Conservation (phyloP, 2,113 vertebrate species). For the Miniopterus natalensis region DNA sequence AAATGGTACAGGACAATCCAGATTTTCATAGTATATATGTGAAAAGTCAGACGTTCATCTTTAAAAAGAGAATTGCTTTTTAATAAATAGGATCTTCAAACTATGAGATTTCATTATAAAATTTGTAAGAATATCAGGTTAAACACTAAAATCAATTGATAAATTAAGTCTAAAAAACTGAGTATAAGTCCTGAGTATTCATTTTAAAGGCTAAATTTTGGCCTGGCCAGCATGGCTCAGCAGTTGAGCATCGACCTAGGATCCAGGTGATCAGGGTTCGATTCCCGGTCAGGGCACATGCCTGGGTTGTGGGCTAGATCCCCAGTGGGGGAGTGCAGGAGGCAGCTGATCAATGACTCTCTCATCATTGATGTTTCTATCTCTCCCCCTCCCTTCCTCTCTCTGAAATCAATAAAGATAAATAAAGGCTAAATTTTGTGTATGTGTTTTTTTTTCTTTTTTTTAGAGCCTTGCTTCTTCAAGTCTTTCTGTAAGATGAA, state of each 20-base stretch:
- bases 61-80: slow-evolving; percentile 60
- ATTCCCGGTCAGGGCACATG: no score
- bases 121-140: not conserved
- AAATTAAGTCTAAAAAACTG: slow-evolving; percentile 15
- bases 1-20: slow-evolving; percentile 3
- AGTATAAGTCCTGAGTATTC: slow-evolving; percentile 22
- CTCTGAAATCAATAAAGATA: no score
- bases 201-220: slow-evolving; percentile 39
- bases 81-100: slow-evolving; percentile 51
- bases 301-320: no score
- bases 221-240: no score
- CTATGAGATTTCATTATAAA: slow-evolving; percentile 37
- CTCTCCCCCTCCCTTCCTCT: no score
- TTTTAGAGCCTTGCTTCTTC: slow-evolving; percentile 21
- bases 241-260: no score
- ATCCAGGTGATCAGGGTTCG: no score
- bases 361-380: no score
- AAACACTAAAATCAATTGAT: slow-evolving; percentile 13
- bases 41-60: slow-evolving; percentile 41
- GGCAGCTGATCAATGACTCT: no score
- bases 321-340: no score
- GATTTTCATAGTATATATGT: not conserved
- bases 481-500: not conserved
- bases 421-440: no score
- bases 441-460: not conserved